Evolutionary conservation across 2,797 vertebrate genomes (phyloP).

Genomic region (Pipistrellus pygmaeus): DNA sequence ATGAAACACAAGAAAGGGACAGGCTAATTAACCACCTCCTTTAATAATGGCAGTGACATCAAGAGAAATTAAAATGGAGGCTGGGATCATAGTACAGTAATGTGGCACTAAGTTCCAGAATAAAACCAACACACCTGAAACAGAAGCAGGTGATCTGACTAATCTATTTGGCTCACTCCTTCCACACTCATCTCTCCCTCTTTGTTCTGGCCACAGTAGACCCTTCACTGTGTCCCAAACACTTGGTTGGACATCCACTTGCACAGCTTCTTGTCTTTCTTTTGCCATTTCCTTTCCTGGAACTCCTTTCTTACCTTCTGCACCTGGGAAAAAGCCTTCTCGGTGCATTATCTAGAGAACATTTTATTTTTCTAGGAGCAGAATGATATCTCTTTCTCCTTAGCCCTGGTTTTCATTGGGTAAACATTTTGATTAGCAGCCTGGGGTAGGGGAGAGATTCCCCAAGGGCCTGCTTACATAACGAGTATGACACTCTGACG

Average conservation of each 20-base stretch:
- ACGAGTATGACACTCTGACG: neutral
- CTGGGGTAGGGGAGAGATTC: neutral
- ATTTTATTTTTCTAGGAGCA: neutral
- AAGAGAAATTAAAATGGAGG: neutral
- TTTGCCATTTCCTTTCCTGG: neutral
- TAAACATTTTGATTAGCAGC: conserved; percentile 21
- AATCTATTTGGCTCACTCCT: neutral
- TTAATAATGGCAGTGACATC: neutral
- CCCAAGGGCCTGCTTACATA: neutral
- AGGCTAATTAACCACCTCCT: neutral
- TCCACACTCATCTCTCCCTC: neutral
- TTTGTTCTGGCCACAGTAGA: neutral
- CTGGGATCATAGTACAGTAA: neutral
- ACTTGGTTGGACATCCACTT: neutral
- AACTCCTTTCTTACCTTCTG: neutral
- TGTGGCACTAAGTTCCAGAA: neutral
- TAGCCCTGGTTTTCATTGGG: neutral
- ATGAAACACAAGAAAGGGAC: neutral
- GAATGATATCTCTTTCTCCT: neutral
- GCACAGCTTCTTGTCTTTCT: neutral
- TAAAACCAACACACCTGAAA: neutral
- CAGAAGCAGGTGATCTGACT: neutral
- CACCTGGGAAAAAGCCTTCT: neutral
- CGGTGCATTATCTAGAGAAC: neutral
- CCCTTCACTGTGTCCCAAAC: neutral